Evolutionary conservation across 1,140 invertebrate species (phyloP), one percentile per base, ranked within the genome.

Genomic region (Eriocheir sinensis): DNA sequence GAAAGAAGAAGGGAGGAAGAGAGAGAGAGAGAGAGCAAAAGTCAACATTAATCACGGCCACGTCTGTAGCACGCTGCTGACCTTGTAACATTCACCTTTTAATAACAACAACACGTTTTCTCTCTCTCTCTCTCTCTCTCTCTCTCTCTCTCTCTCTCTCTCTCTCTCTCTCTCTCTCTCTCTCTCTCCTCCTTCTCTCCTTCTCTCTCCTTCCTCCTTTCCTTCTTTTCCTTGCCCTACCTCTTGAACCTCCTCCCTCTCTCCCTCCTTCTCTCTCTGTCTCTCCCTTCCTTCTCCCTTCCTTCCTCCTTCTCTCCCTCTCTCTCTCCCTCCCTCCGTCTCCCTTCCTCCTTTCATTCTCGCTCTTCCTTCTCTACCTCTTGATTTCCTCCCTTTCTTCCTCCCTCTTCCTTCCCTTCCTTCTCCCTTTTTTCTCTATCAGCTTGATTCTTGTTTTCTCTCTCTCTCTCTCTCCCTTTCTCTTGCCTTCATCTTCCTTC

Each of bases 101-200:
- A 72, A n/a, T 72, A 72, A 72, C 60, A 72, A 72, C 60, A 72
- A 72, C 60, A 72, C 60, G 60, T 72, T n/a, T 72, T 72, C n/a
- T n/a, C n/a, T n/a, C 21, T 72, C 60, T 48, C 44, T 15, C 44
- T 48, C 44, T 15, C 15, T 15, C 44, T 48, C 44, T 15, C 15
- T 15, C 44, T 48, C 44, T 15, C 15, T 15, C 44, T 48, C 44
- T 15, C 15, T 15, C 44, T 48, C 44, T 15, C 15, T 15, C 44
- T 48, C 44, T 48, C 44, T 48, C 44, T 48, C 44, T 15, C 15
- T 15, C 44, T 48, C 44, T 48, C 44, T 48, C 15, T 15, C 44
- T 48, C 44, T 15, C 15, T 15, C 44, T 48, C 44, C 44, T 48
- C 60, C n/a, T n/a, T n/a, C 27, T 21, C 60, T 72, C 60, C 60